Conservation (phyloP, 30 jellyfish, hydroid and myxozoan species). For the Hydractinia symbiolongicarpus region DNA sequence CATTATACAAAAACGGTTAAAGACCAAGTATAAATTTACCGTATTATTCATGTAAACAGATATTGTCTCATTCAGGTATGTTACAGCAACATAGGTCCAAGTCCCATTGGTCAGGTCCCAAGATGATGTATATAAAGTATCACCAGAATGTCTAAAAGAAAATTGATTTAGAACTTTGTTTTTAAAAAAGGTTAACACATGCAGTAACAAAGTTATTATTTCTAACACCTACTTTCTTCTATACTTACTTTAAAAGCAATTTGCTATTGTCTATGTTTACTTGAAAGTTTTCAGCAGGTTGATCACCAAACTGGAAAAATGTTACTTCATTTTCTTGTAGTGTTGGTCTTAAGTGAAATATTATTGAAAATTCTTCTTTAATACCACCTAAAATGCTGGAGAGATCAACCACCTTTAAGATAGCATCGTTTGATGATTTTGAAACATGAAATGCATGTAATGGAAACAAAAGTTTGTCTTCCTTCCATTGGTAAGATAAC, state of each 20-base stretch:
- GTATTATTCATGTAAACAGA: background rate
- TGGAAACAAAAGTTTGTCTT: background rate
- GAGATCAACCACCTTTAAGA: background rate
- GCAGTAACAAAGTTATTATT: background rate
- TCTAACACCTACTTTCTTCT: background rate
- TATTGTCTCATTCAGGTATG: background rate
- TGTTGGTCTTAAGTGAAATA: background rate
- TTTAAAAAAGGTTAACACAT: background rate
- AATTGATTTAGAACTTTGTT: background rate
- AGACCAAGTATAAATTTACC: background rate
- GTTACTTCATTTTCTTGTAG: background rate
- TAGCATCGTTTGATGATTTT: background rate
- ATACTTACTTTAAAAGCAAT: background rate
- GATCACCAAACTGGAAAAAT: background rate
- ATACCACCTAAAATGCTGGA: background rate
- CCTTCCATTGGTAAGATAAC: background rate
- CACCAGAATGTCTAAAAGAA: background rate
- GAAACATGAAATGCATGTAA: background rate
- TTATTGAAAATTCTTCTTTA: background rate
- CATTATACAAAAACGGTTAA: background rate
- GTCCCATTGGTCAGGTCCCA: background rate
- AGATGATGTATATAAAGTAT: background rate
- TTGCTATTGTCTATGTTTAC: background rate
- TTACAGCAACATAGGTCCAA: slow-evolving; percentile 1
- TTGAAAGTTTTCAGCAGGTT: slow-evolving; percentile 3